Evolutionary conservation across 2,888 invertebrate genomes (phyloP), one percentile per base, ranked within the genome.

Genomic region (Calameuta idolon): DNA sequence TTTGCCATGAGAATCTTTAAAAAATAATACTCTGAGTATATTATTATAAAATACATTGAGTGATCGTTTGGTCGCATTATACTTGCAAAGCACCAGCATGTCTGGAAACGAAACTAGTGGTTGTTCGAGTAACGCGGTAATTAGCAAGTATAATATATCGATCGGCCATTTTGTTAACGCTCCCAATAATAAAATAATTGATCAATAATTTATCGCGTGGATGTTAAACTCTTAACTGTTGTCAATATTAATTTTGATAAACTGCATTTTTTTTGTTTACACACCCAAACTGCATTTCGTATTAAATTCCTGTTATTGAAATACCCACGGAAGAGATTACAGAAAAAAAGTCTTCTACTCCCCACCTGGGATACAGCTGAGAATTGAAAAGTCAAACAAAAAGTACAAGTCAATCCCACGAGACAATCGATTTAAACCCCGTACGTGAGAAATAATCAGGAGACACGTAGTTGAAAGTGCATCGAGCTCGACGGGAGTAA

Each of bases 131-230:
- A 71, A n/a, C 31, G 34, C 31, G 40, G 55, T 34, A 73, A 86
- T 86, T 86, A 83, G 85, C 86, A 85, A 86, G 86, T 86, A 84
- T 85, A 81, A 86, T 86, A 37, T 69, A 23, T 23, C 9, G 2
- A 15, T 55, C 55, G 55, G 55, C 55, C 55, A 55, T 55, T 55
- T 55, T 55, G 23, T 23, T 23, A 15, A 40, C 15, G 40, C 40
- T 5, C 15, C 23, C 40, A 23, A 15, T 55, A 55, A 55, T 15
- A 55, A 55, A 55, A 55, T 9, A 23, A 55, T 40, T 23, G 1
- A 5, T 23, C 9, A 55, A 9, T 23, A 23, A 55, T 55, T 55
- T 2, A 55, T 55, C 15, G 9, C 55, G 55, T 5, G 23, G 9
- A 23, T 2, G 5, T 9, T 23, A 55, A 1, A 15, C 23, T 2